Percentiles rank a stretch among this genome's conserved stretches.
Conservation (phyloP, 2,797 vertebrate genomes). For the Sibirionetta formosa region DNA sequence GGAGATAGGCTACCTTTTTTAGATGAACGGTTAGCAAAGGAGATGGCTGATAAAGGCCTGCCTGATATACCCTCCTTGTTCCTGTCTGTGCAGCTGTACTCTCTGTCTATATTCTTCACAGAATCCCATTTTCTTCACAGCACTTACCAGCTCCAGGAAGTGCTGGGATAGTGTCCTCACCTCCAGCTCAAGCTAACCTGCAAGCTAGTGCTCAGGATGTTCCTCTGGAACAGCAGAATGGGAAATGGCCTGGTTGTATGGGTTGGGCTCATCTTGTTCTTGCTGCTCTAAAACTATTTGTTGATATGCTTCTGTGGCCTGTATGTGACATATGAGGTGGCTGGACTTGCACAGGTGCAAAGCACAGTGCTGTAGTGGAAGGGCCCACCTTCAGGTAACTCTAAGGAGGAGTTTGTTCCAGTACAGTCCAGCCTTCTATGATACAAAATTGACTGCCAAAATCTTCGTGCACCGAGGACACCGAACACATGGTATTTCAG, state of each 20-base stretch:
- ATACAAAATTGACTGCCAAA: background rate
- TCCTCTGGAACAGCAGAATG: background rate
- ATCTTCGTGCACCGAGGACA: rapidly evolving
- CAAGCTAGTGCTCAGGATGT: background rate
- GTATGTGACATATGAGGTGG: rapidly evolving
- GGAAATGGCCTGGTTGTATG: background rate
- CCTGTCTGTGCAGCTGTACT: background rate
- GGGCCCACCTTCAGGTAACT: rapidly evolving
- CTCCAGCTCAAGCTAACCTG: background rate
- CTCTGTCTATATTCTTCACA: background rate
- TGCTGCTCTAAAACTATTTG: background rate
- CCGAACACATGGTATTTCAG: rapidly evolving
- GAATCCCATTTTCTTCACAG: background rate
- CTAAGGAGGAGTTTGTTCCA: background rate
- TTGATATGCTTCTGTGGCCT: background rate
- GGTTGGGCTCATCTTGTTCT: background rate
- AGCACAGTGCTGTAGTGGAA: background rate
- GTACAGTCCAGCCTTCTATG: background rate
- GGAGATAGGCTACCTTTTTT: background rate
- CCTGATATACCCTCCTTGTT: background rate
- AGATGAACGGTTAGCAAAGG: background rate
- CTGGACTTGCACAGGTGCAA: background rate
- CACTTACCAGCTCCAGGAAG: background rate
- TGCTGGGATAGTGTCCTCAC: background rate
- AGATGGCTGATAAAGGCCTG: background rate